Evolutionary conservation across 2,888 invertebrate species (phyloP).

Genomic region (Thumatha senex): DNA sequence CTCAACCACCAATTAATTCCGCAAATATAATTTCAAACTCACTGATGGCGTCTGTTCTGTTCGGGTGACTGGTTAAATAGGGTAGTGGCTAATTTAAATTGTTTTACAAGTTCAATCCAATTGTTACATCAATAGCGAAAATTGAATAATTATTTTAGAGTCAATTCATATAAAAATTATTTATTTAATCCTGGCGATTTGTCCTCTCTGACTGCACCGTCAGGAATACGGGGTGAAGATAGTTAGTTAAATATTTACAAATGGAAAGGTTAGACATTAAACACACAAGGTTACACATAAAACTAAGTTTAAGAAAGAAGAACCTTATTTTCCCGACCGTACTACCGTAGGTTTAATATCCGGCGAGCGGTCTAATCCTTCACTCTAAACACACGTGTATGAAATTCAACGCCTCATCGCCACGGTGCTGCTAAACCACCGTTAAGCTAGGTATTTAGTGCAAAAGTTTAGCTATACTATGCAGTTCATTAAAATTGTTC

Average conservation of each 20-base stretch:
- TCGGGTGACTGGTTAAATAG: conserved; percentile 7
- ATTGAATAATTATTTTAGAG: background rate
- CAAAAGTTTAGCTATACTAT: conserved; percentile 24
- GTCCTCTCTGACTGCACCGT: too few species aligned
- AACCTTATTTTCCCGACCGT: too few species aligned
- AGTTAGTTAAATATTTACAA: too few species aligned
- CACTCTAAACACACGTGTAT: conserved; percentile 41
- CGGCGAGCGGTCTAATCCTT: conserved; percentile 30
- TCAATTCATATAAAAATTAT: background rate
- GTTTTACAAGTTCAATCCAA: background rate
- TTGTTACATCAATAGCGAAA: background rate
- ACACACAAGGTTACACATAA: too few species aligned
- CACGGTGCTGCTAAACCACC: conserved; percentile 7
- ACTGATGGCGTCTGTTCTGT: conserved; percentile 21
- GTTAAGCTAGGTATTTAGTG: conserved; percentile 14
- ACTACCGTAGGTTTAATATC: conserved; percentile 16
- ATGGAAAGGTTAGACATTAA: too few species aligned
- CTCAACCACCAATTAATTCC: conserved; percentile 33
- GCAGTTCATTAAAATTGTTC: conserved; percentile 1
- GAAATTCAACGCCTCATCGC: conserved; percentile 46
- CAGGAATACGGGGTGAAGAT: too few species aligned
- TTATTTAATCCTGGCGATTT: too few species aligned
- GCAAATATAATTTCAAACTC: conserved; percentile 28
- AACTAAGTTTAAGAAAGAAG: too few species aligned
- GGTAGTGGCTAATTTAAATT: background rate